Percentiles rank a stretch among this genome's conserved stretches.
Conservation (phyloP, 2,888 invertebrate genomes). For the Hofmannophila pseudospretella region DNA sequence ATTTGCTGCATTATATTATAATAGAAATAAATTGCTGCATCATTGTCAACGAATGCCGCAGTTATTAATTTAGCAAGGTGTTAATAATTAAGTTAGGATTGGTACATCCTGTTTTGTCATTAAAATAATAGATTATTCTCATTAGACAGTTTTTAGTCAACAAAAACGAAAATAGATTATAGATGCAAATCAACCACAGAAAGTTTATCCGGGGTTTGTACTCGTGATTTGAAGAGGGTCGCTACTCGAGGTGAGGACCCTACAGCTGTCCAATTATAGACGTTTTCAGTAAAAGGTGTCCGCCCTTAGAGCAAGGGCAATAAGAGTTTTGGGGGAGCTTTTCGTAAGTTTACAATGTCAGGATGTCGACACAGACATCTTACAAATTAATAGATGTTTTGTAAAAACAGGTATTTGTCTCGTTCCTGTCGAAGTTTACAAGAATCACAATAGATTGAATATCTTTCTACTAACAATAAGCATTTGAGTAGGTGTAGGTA, state of each 20-base stretch:
- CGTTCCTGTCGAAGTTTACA: no score
- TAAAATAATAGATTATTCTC: no score
- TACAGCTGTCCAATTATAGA: conserved; percentile 67
- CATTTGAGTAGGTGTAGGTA: no score
- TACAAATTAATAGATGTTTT: conserved; percentile 1
- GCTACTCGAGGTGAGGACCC: conserved; percentile 50
- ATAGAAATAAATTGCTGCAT: no score
- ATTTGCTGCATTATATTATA: background rate
- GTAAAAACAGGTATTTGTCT: no score
- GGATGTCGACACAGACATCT: conserved; percentile 3
- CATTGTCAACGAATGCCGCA: no score
- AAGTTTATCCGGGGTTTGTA: conserved; percentile 42
- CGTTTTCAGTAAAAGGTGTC: conserved; percentile 50
- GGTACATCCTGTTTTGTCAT: no score
- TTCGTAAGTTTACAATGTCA: conserved; percentile 12
- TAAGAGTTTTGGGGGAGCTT: conserved; percentile 24
- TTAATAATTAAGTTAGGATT: no score
- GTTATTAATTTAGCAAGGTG: no score
- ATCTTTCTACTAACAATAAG: no score
- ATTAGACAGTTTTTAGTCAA: background rate
- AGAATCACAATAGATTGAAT: no score
- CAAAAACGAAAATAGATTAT: conserved; percentile 19
- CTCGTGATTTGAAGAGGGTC: conserved; percentile 61
- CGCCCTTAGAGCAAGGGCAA: conserved; percentile 30
- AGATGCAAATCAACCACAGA: conserved; percentile 43